These are phyloP conservation scores for Dolomedes plantarius DNA, from an alignment of 2,888 invertebrate species.

Conservation along the genomic window DNA sequence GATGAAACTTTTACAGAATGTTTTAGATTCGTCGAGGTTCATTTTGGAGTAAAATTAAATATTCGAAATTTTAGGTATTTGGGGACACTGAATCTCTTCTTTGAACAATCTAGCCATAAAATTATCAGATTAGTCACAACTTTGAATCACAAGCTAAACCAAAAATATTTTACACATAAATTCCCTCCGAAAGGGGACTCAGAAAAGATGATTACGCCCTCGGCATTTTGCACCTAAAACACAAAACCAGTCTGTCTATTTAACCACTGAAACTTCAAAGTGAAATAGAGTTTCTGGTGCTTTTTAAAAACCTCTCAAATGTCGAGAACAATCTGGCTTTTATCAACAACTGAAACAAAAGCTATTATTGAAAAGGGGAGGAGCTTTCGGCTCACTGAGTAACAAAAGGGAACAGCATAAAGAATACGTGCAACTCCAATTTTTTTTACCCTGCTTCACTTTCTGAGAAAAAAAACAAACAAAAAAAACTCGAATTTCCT, in stretches of 20 bases:
- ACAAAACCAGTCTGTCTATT: neutral
- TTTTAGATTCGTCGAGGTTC: too few relatives aligned
- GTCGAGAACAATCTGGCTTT: neutral
- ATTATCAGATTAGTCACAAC: too few relatives aligned
- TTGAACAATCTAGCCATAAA: too few relatives aligned
- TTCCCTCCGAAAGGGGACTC: neutral
- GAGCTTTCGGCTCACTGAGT: neutral
- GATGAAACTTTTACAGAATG: too few relatives aligned
- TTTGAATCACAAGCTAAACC: too few relatives aligned
- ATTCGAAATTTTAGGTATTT: too few relatives aligned
- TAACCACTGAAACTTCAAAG: neutral
- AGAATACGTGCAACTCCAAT: neutral
- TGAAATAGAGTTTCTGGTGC: neutral
- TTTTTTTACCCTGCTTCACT: slow-evolving; percentile 8
- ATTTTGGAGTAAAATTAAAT: too few relatives aligned
- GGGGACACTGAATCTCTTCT: too few relatives aligned
- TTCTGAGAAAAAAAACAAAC: too few relatives aligned
- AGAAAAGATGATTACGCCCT: neutral
- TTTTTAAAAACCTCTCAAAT: neutral
- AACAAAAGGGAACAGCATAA: neutral
- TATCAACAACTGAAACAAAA: neutral
- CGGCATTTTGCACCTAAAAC: neutral
- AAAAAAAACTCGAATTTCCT: neutral
- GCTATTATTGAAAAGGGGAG: neutral
- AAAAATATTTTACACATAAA: too few relatives aligned